Percentiles rank a stretch among this genome's conserved stretches.
Conservation (phyloP, 2,113 vertebrate species). For the Thamnophis sirtalis region DNA sequence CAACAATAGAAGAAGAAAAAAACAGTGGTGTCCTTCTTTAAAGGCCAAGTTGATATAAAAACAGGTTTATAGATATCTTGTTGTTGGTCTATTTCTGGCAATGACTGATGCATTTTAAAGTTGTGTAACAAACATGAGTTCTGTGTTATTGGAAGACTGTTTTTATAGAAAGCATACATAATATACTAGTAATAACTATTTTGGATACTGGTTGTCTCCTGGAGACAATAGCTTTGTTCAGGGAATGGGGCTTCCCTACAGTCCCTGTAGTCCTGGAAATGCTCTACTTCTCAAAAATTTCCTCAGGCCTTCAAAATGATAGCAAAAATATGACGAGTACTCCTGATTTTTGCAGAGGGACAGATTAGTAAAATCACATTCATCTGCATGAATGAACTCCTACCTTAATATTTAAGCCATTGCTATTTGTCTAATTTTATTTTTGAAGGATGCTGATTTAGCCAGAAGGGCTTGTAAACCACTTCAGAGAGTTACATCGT, state of each 20-base stretch:
- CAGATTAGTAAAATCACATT: not conserved
- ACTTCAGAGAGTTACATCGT: slow-evolving; percentile 82
- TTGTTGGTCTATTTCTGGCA: not conserved
- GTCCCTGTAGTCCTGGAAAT: not conserved
- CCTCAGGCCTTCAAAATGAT: not conserved
- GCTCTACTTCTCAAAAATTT: not conserved
- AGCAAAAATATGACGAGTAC: not conserved
- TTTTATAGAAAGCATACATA: not conserved
- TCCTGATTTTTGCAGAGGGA: not conserved
- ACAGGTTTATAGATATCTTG: not conserved
- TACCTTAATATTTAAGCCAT: not conserved
- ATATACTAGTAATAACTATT: not conserved
- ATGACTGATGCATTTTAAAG: not conserved
- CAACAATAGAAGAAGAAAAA: not conserved
- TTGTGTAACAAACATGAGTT: not conserved
- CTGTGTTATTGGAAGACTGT: not conserved
- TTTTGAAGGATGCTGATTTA: slow-evolving; percentile 76
- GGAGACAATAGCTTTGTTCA: not conserved
- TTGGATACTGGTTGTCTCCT: not conserved
- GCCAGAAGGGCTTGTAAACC: slow-evolving; percentile 76
- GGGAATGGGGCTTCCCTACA: not conserved
- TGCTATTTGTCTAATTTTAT: slow-evolving; percentile 9
- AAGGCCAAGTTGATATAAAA: not conserved
- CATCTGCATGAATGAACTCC: not conserved
- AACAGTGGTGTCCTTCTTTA: not conserved